Evolutionary conservation across 1,140 invertebrate species (phyloP), one percentile per base, ranked within the genome.

Genomic region (Coboldia fuscipes): DNA sequence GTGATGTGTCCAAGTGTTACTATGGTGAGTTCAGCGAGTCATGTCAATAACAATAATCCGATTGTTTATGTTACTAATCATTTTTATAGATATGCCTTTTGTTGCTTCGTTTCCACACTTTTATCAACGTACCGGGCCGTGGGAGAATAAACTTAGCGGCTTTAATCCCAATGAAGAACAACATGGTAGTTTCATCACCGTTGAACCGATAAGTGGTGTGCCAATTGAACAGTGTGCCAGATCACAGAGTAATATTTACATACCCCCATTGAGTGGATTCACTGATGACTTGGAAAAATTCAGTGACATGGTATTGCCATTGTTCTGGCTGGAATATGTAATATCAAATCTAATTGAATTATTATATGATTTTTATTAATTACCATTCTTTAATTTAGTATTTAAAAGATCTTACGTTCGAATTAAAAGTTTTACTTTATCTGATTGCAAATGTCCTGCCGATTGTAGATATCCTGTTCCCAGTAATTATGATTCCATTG

Each of bases 51-150:
- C 18, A 20, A 32, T 4, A 6, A 8, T 13, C 28, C n/a, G n/a
- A 30, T 30, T n/a, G 12, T 16, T 16, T 7, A 16, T 30, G 15
- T 14, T 6, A 16, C 13, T 7, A 6, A 32, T 17, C 13, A 21
- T 59, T 18, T 15, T 36, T 57, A 13, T 46, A 70, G 67, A 63
- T 48, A 59, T 67, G 40, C 70, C 72, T 5, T 59, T 75, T 42
- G 65, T 62, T 9, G 52, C 65, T 6, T 73, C 70, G 7, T 69
- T 64, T 41, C 73, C 73, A 1, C 73, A 77, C 45, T 75, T 73
- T 46, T 56, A 70, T 37, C 56, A 66, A 22, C 65, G 62, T 1
- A 54, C 62, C 33, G 46, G 57, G 1, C 42, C 45, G 3, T 54
- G 63, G 15, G 29, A 6, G 12, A 42, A 52, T 5, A 60, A 57